Percentiles rank a stretch among this genome's conserved stretches.
These are phyloP conservation scores for Penaeus indicus DNA, from an alignment of 1,140 invertebrate species.

Conservation along the genomic window DNA sequence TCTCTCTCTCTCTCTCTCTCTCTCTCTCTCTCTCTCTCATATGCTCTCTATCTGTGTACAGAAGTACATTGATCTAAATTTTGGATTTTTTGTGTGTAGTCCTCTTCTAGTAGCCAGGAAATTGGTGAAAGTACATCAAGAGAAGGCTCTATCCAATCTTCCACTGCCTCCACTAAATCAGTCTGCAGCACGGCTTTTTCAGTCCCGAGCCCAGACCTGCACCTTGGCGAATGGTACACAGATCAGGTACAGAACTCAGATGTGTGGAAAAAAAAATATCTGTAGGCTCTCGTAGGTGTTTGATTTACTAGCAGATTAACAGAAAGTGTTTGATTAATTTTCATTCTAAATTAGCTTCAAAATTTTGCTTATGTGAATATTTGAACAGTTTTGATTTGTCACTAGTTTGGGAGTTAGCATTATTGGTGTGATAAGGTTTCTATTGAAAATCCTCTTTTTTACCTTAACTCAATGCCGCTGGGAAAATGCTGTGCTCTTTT, in stretches of 20 bases:
- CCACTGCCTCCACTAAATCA: conserved; percentile 22
- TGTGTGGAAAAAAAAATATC: conserved; percentile 85
- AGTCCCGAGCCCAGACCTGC: conserved; percentile 86
- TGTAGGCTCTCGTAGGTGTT: no score
- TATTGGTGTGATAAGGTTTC: no score
- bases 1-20: background rate
- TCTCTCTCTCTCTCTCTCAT: background rate
- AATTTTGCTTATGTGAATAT: no score
- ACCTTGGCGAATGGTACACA: conserved; percentile 87
- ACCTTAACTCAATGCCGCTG: no score
- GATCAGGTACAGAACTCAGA: conserved; percentile 92
- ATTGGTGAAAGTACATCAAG: conserved; percentile 35
- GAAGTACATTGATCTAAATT: background rate
- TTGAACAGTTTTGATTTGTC: no score
- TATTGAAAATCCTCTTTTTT: no score
- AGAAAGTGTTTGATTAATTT: no score
- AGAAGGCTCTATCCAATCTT: conserved; percentile 27
- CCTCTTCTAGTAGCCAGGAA: conserved; percentile 76
- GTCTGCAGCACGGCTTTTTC: conserved; percentile 33
- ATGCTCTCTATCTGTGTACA: background rate
- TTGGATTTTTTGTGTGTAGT: conserved; percentile 88
- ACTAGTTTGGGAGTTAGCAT: no score
- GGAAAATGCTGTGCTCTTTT: no score
- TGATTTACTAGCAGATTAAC: no score
- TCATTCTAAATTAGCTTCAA: no score